Evolutionary conservation across 2,113 vertebrate species (phyloP), one percentile per base, ranked within the genome.

Genomic region (cattle (Bos taurus)): DNA sequence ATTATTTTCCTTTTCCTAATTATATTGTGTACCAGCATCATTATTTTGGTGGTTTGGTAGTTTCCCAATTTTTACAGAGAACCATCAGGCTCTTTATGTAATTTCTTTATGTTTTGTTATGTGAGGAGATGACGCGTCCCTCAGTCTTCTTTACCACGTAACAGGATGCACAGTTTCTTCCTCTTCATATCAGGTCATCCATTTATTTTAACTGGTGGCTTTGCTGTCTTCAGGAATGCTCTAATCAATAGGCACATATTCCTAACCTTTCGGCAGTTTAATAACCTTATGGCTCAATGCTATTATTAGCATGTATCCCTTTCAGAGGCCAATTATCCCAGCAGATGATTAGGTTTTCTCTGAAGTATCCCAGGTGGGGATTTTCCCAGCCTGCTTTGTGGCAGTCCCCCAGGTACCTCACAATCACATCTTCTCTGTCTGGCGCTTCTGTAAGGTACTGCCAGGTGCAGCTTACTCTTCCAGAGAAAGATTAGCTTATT

Each of bases 391-490:
- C 40, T 90, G 89, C 83, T 94, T 91, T 97, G 83, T 93, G 57
- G 86, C 95, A 83, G 8, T 60, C 85, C 96, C 95, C 82, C 77
- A 94, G 93, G 88, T 92, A 83, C 88, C 50, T 86, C 67, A 78
- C 82, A 92, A 81, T 96, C 94, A 91, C 40, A 36, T 97, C 85
- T 93, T 95, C 93, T 97, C 98, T 94, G 71, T 97, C 91, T 98
- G 95, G 86, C 8, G 23, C 19, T 52, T 84, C 57, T 94, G 19
- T 84, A 87, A 93, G 50, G 88, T 88, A 77, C 96, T 97, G 91
- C 86, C 97, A 98, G 97, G 96, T 97, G 96, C 94, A 56, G 91
- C 21, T 96, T 84, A 91, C 67, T 97, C 94, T 98, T 97, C 94
- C 97, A 96, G 89, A 96, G 94, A 96, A 94, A 83, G 97, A 95